Evolutionary conservation across 2,888 invertebrate species (phyloP), one percentile per base, ranked within the genome.

Genomic region (Tineola bisselliella): DNA sequence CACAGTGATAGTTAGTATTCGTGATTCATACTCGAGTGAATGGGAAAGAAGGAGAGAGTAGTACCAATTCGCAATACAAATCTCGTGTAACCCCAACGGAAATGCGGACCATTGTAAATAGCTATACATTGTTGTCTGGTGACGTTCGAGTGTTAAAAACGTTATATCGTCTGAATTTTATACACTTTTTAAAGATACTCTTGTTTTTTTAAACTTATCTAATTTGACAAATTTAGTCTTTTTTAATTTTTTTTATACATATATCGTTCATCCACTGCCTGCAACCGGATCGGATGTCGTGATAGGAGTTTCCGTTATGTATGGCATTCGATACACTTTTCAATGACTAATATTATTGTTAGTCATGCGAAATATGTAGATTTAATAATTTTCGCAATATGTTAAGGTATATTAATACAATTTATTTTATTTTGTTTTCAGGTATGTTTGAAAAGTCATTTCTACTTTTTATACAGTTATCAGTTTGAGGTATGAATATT

Each of bases 21-120:
- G 25, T 54, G 54, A 54, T 12, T 54, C 54, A 54, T 54, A 25
- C 25, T 54, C 25, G 54, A 18, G n/a, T 54, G 48, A 54, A 54
- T 25, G 54, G 18, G 54, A 54, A 54, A 54, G 52, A 52, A 13
- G 17, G 48, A 48, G 48, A 48, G 48, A 48, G 19, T 25, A 25
- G 25, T 54, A 25, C 54, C 25, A 25, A 54, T 54, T 54, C 19
- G 54, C 25, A 54, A 54, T 25, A 18, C 54, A 54, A 54, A 54
- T 54, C 18, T 54, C 54, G 5, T 25, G 18, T 54, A 25, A 25
- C 54, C 54, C 54, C 54, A 54, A 25, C 18, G 19, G 54, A 25
- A 54, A 25, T 19, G 18, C 19, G 18, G 13, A 54, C 54, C 54
- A 54, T 54, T 54, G 54, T 54, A 18, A 17, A 18, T 3, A 3